Percentiles rank a stretch among this genome's conserved stretches.
phyloP scores from a whole-genome alignment of 2,888 invertebrate genomes.

The Pachliopta kotzebuea region DNA sequence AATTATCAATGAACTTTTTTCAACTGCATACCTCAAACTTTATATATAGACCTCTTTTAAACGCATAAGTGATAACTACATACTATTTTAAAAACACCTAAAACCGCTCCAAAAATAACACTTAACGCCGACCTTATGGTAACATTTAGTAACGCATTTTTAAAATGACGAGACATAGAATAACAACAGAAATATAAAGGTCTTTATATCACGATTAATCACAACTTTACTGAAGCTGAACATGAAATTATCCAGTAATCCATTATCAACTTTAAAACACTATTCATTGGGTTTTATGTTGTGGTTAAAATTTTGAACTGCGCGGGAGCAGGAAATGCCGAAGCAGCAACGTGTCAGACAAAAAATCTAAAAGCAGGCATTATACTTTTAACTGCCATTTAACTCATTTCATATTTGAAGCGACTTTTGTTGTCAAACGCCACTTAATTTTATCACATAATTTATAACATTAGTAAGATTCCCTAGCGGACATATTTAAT shows the following conservation, averaged over 20 bases:
- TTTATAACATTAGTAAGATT: slow-evolving; percentile 42
- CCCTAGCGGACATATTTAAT: slow-evolving; percentile 24
- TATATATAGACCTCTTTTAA: slow-evolving; percentile 5
- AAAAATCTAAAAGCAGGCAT: slow-evolving; percentile 74
- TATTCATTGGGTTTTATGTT: slow-evolving; percentile 40
- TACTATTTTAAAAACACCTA: slow-evolving; percentile 35
- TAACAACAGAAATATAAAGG: slow-evolving; percentile 72
- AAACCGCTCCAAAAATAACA: slow-evolving; percentile 37
- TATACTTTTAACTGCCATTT: slow-evolving; percentile 75
- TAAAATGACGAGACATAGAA: slow-evolving; percentile 61
- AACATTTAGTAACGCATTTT: slow-evolving; percentile 55
- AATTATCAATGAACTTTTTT: slow-evolving; percentile 14
- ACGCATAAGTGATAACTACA: slow-evolving; percentile 18
- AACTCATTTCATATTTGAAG: slow-evolving; percentile 76
- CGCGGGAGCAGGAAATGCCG: slow-evolving; percentile 76
- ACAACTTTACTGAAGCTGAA: slow-evolving; percentile 57
- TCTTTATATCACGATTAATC: slow-evolving; percentile 77
- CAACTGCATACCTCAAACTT: background rate
- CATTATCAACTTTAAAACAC: slow-evolving; percentile 33
- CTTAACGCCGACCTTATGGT: slow-evolving; percentile 48
- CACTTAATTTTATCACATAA: slow-evolving; percentile 67
- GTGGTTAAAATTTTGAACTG: slow-evolving; percentile 33
- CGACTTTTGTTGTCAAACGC: slow-evolving; percentile 61
- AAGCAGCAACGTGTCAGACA: slow-evolving; percentile 65
- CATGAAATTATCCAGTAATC: slow-evolving; percentile 25